Base-by-base conservation (phyloP, 2,113 vertebrate genomes). In the Octodon degus region DNA sequence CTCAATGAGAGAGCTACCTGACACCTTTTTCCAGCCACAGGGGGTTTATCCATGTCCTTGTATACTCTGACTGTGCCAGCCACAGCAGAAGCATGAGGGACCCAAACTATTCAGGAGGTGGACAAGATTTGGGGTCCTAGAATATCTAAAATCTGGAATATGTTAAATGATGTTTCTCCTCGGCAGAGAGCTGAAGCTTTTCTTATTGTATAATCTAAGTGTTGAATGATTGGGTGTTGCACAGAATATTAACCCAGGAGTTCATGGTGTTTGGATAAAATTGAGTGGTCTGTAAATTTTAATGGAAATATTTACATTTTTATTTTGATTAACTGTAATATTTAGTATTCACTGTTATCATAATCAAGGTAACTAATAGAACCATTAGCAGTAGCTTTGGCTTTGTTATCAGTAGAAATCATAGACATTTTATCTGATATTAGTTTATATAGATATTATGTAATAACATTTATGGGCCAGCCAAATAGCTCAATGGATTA, bases 311-410 rank as follows among this genome's bases (percentile, higher is more conserved):
- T 10, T 67, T 43, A 8, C 9, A 9, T 91, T 50, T 89, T 50
- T n/a, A 50, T 93, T 96, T 96, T 92, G 7, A 43, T 20, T 77
- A n/a, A 83, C 20, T 24, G 63, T 53, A 65, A 89, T 74, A 94
- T 77, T 94, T 93, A 68, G 16, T 25, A 68, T 81, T 93, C 89
- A 11, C n/a, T 95, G 94, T 11, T 3, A 11, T 95, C 90, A 60
- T 82, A 90, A 58, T 55, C 4, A 77, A 88, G 43, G 4, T 62
- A 74, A 27, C 27, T 9, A 4, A 34, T 7, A 76, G 67, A 37
- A 37, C n/a, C 67, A 89, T 43, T 63, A 70, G 37, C 72, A 77
- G 50, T 90, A 53, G 32, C 16, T 67, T 12, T 68, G n/a, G 80
- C 50, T 37, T 84, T 93, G 34, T 81, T 62, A 74, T 25, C 37